phyloP scores from a whole-genome alignment of 2,888 invertebrate genomes.

The Eurytoma adleriae region DNA sequence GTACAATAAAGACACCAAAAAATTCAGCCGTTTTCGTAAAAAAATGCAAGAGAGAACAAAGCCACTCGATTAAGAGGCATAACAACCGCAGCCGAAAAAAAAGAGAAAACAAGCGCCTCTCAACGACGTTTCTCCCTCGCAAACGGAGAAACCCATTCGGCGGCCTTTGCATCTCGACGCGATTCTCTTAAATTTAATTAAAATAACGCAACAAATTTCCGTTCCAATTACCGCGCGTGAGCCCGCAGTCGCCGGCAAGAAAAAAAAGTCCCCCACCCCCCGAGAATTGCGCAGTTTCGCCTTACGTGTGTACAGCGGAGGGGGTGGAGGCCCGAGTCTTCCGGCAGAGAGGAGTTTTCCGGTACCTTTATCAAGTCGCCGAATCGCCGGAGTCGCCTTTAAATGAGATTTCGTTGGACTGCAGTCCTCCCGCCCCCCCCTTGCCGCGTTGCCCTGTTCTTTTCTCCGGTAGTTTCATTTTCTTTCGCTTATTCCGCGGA shows the following conservation, averaged over 20 bases:
- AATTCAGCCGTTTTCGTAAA: no score
- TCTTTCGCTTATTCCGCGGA: no score
- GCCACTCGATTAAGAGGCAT: conserved; percentile 22
- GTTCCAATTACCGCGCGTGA: conserved; percentile 55
- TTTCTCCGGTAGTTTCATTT: neutral
- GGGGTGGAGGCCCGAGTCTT: neutral
- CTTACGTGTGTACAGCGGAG: neutral
- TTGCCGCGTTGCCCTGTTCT: neutral
- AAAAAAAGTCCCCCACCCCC: neutral
- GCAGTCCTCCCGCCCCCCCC: neutral
- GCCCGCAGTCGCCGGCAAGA: neutral
- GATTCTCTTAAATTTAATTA: conserved; percentile 57
- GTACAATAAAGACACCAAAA: no score
- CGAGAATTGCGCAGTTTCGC: conserved; percentile 12
- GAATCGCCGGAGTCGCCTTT: conserved; percentile 1
- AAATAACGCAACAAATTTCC: conserved; percentile 59
- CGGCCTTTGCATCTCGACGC: neutral
- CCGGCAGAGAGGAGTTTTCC: neutral
- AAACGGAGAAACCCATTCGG: conserved; percentile 1
- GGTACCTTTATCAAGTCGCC: conserved; percentile 28
- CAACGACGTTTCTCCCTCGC: neutral
- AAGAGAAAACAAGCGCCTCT: neutral
- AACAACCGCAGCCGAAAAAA: neutral
- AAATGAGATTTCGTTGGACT: neutral
- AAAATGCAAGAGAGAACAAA: neutral